Percentiles rank a stretch among this genome's conserved stretches.
These are phyloP conservation scores for Notospermus geniculatus DNA, from an alignment of 1,140 invertebrate genomes.

Conservation along the genomic window DNA sequence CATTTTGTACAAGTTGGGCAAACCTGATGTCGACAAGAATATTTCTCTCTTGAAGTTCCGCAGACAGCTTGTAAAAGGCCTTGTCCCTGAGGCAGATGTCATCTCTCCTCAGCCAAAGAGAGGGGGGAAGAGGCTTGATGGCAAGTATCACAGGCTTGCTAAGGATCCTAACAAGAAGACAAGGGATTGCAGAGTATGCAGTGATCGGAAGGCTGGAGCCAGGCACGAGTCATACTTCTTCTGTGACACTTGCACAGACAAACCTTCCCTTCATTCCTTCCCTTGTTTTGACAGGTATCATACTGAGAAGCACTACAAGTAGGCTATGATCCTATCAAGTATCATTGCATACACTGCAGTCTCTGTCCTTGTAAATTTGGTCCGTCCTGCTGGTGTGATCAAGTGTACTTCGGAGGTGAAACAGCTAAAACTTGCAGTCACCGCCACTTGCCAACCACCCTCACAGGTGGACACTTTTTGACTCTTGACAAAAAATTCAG, in stretches of 20 bases:
- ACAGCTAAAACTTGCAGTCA: no score
- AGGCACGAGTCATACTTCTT: not conserved
- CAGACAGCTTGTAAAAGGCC: not conserved
- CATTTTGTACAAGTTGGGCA: not conserved
- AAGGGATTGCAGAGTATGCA: not conserved
- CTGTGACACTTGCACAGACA: not conserved
- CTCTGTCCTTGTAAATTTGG: no score
- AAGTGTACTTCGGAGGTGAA: no score
- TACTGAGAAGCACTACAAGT: no score
- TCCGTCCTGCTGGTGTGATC: no score
- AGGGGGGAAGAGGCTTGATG: not conserved
- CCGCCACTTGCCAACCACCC: no score
- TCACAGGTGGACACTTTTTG: no score
- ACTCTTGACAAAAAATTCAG: no score
- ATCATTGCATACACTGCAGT: no score
- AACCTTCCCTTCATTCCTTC: not conserved
- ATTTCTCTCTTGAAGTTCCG: not conserved
- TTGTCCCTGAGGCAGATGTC: not conserved
- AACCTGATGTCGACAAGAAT: not conserved
- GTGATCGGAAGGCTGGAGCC: not conserved
- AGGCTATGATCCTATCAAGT: no score
- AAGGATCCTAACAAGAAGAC: not conserved
- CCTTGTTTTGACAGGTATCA: conserved; percentile 7
- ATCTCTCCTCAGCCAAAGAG: not conserved
- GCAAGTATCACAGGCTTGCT: conserved; percentile 1